Evolutionary conservation across 2,888 invertebrate genomes (phyloP).

Genomic region (Machimus atricapillus): DNA sequence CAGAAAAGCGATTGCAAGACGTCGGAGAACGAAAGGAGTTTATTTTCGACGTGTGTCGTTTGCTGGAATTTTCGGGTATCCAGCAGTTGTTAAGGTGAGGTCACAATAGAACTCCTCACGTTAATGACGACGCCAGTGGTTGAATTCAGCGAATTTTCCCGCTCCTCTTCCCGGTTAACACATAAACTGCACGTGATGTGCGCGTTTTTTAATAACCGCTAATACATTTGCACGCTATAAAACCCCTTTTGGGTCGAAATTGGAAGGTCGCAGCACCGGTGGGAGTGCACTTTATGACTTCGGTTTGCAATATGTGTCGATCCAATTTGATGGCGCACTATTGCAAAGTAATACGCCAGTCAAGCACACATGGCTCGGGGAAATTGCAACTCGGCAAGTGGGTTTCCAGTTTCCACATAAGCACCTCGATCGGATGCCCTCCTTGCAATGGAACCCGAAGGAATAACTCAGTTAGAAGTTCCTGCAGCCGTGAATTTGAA

Average conservation of each 20-base stretch:
- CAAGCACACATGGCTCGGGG: conserved; percentile 1
- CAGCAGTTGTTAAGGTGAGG: neutral
- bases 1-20: neutral
- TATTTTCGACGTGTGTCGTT: neutral
- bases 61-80: neutral
- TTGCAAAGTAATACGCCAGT: conserved; percentile 15
- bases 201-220: neutral
- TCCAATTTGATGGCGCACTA: neutral
- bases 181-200: neutral
- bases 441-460: neutral
- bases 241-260: neutral
- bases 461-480: neutral
- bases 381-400: conserved; percentile 22
- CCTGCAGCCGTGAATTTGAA: neutral
- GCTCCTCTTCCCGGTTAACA: neutral
- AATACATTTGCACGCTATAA: neutral
- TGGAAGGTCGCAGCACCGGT: neutral
- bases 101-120: neutral
- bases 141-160: neutral
- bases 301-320: conserved; percentile 18
- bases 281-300: conserved; percentile 1
- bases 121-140: neutral
- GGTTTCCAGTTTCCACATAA: neutral
- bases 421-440: neutral
- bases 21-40: neutral